These are phyloP conservation scores for Fistularia commersonii DNA, from an alignment of 2,797 vertebrate genomes.

Conservation along the genomic window DNA sequence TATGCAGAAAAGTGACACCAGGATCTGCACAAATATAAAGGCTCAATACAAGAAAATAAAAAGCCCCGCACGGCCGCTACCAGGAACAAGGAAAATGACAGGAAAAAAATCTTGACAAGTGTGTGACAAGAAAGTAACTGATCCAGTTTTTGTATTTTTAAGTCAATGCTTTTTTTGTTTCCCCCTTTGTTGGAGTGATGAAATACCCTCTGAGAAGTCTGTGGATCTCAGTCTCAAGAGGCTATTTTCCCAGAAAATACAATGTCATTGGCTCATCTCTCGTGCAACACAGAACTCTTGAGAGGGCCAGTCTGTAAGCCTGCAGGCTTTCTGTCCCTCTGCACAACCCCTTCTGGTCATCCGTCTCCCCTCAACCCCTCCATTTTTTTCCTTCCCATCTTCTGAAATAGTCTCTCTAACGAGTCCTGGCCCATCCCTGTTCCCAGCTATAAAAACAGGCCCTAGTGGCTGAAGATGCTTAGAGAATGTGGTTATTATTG, in stretches of 20 bases:
- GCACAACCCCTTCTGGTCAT: constrained; percentile 57
- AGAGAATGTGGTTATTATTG: constrained; percentile 83
- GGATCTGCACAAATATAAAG: too few species aligned
- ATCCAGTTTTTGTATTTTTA: constrained; percentile 6
- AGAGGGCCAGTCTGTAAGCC: constrained; percentile 20
- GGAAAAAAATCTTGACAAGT: background rate
- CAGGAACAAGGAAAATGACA: background rate
- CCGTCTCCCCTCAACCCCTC: constrained; percentile 41
- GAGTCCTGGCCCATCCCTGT: constrained; percentile 72
- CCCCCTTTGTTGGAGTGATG: constrained; percentile 39
- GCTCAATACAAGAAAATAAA: background rate
- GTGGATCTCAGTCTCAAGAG: constrained; percentile 30
- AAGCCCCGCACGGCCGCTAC: background rate
- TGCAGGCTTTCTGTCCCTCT: constrained; percentile 37
- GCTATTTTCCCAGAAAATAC: constrained; percentile 36
- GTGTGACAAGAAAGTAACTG: background rate
- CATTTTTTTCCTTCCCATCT: constrained; percentile 48
- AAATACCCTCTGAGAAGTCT: constrained; percentile 46
- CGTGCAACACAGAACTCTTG: constrained; percentile 24
- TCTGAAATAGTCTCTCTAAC: constrained; percentile 75
- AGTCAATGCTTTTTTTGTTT: constrained; percentile 18
- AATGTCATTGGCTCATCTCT: constrained; percentile 45
- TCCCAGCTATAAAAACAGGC: constrained; percentile 82
- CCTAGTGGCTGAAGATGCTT: constrained; percentile 77
- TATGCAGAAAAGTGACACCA: too few species aligned